A percentile compares a stretch with the other conserved stretches of the same genome.
Evolutionary conservation across 2,888 invertebrate species (phyloP).

Genomic region (Hanleya hanleyi): DNA sequence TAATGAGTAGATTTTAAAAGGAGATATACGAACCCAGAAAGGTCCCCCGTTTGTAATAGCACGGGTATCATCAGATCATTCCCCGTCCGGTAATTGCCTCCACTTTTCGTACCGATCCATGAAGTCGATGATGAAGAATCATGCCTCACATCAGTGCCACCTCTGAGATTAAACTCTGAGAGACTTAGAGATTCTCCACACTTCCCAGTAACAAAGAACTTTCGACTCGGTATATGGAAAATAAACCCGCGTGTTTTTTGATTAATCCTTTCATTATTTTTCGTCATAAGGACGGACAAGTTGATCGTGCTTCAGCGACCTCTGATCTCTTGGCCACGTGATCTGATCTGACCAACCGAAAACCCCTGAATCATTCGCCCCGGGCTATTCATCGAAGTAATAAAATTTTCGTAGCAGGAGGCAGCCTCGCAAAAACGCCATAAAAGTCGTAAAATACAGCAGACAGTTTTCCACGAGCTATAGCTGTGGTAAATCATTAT

Average conservation of each 20-base stretch:
- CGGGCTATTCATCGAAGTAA: neutral
- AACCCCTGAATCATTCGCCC: neutral
- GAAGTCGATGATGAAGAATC: too few relatives aligned
- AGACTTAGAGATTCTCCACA: neutral
- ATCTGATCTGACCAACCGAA: neutral
- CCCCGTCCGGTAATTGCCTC: too few relatives aligned
- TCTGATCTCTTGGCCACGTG: neutral
- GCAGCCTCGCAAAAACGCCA: neutral
- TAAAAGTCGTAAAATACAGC: constrained; percentile 3
- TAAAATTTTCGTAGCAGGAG: constrained; percentile 4
- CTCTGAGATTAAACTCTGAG: too few relatives aligned
- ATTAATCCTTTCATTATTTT: constrained; percentile 4
- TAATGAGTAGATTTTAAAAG: too few relatives aligned
- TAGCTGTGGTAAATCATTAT: neutral
- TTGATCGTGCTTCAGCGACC: neutral
- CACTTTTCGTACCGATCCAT: too few relatives aligned
- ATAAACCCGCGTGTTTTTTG: constrained; percentile 1
- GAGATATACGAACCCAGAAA: too few relatives aligned
- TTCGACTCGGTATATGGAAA: neutral
- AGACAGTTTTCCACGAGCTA: neutral
- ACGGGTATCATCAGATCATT: too few relatives aligned
- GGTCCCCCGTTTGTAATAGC: too few relatives aligned
- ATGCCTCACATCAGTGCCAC: too few relatives aligned
- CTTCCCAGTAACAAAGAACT: neutral
- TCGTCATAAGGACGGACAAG: neutral